Evolutionary conservation across 2,113 vertebrate genomes (phyloP).

Genomic region (Brachionichthys hirsutus): DNA sequence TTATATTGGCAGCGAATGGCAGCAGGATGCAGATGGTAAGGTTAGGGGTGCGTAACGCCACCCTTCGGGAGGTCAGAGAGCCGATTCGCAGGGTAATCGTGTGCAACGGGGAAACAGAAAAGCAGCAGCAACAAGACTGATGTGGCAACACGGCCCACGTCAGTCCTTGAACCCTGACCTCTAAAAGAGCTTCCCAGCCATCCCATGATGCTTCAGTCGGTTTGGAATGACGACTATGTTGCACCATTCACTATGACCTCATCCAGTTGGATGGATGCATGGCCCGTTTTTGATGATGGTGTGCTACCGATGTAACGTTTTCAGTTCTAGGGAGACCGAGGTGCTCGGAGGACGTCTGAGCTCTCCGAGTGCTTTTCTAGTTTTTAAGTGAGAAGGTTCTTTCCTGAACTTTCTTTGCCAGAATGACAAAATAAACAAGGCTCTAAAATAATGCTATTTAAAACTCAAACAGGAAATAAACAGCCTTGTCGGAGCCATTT

Average conservation of each 20-base stretch:
- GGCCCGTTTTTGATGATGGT: too few species aligned
- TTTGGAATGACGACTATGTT: slow-evolving; percentile 51
- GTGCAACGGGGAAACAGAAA: neutral
- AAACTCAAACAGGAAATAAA: slow-evolving; percentile 43
- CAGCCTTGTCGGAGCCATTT: slow-evolving; percentile 49
- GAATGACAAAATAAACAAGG: too few species aligned
- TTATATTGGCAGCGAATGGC: slow-evolving; percentile 69
- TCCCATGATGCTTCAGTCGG: slow-evolving; percentile 42
- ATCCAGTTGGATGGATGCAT: neutral
- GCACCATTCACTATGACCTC: slow-evolving; percentile 47
- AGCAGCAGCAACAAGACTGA: slow-evolving; percentile 4
- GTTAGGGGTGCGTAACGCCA: slow-evolving; percentile 54
- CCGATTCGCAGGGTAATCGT: slow-evolving; percentile 21
- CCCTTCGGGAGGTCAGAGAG: slow-evolving; percentile 47
- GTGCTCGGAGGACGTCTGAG: too few species aligned
- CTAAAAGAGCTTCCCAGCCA: slow-evolving; percentile 41
- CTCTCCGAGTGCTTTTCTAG: too few species aligned
- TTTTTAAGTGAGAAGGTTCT: too few species aligned
- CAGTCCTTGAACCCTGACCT: slow-evolving; percentile 51
- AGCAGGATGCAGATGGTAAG: slow-evolving; percentile 67
- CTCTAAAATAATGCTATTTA: too few species aligned
- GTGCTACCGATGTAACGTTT: too few species aligned
- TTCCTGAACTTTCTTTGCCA: too few species aligned
- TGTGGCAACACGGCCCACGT: slow-evolving; percentile 23
- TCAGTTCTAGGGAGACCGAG: too few species aligned